Conservation (phyloP, 2,113 vertebrate genomes). For the Microcebus murinus region DNA sequence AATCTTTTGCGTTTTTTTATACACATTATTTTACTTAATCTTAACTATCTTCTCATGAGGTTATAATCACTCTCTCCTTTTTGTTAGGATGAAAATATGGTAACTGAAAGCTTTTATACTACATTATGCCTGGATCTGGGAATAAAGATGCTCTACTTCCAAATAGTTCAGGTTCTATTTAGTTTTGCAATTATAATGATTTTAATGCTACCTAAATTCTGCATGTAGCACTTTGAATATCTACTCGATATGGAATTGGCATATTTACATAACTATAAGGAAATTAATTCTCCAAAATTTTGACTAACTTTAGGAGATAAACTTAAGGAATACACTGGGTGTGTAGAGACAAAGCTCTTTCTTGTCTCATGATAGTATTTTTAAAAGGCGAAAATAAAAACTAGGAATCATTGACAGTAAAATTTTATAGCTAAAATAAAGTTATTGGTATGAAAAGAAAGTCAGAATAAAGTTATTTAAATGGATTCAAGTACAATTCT, state of each 20-base stretch:
- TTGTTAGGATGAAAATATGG: neutral
- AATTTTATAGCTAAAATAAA: constrained; percentile 23
- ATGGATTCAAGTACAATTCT: constrained; percentile 5
- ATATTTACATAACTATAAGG: neutral
- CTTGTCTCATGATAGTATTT: neutral
- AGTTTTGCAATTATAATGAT: neutral
- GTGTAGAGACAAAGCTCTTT: neutral
- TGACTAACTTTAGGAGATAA: neutral
- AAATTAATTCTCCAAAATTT: neutral
- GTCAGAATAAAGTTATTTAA: constrained; percentile 34
- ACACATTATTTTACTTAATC: neutral
- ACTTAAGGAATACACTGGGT: neutral
- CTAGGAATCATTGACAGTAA: constrained; percentile 7
- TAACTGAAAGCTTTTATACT: neutral
- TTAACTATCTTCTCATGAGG: neutral
- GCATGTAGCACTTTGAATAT: neutral
- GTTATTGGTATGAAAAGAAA: constrained; percentile 22
- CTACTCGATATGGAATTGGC: neutral
- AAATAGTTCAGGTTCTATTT: neutral
- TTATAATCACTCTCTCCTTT: neutral
- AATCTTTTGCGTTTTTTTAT: neutral
- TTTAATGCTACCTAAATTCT: neutral
- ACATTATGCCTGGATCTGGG: neutral
- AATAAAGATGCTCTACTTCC: neutral
- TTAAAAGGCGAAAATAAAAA: constrained; percentile 46